phyloP scores from a whole-genome alignment of 2,797 vertebrate species.

The Melanotaenia maccullochi region DNA sequence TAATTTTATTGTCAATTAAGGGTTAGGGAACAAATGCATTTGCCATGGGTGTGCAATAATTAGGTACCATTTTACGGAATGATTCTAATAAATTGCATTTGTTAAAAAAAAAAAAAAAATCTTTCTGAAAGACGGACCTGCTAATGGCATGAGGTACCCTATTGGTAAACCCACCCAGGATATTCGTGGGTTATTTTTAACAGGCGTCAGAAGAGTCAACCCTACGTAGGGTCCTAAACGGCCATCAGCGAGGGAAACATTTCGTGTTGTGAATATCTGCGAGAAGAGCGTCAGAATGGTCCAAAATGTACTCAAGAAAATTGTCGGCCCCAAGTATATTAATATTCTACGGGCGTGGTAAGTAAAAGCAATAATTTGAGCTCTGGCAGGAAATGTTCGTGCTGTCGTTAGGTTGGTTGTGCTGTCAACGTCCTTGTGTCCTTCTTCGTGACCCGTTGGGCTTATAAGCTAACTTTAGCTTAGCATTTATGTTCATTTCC shows the following conservation, averaged over 20 bases:
- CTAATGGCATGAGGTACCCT: slow-evolving; percentile 52
- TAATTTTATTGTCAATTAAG: slow-evolving; percentile 31
- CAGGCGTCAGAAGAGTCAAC: slow-evolving; percentile 65
- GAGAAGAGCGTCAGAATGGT: slow-evolving; percentile 64
- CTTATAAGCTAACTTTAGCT: slow-evolving; percentile 36
- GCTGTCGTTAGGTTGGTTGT: not conserved
- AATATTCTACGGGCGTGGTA: slow-evolving; percentile 72
- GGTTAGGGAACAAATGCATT: not conserved
- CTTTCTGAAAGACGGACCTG: not conserved
- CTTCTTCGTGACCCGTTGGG: slow-evolving; percentile 54
- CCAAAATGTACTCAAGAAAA: slow-evolving; percentile 66
- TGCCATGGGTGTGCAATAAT: not conserved
- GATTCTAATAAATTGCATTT: not conserved
- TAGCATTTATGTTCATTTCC: slow-evolving; percentile 24
- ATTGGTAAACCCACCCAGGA: not conserved
- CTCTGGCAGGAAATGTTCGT: fast-evolving
- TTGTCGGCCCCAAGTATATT: slow-evolving; percentile 74
- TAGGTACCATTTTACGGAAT: not conserved
- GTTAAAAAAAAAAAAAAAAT: not conserved
- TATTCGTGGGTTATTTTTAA: slow-evolving; percentile 11
- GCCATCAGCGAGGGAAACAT: slow-evolving; percentile 10
- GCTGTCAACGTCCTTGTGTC: slow-evolving; percentile 19
- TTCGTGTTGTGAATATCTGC: not conserved
- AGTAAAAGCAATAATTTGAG: slow-evolving; percentile 32
- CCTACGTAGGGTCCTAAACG: slow-evolving; percentile 58